Evolutionary conservation across 2,797 vertebrate species (phyloP).

Genomic region (Channa striata): DNA sequence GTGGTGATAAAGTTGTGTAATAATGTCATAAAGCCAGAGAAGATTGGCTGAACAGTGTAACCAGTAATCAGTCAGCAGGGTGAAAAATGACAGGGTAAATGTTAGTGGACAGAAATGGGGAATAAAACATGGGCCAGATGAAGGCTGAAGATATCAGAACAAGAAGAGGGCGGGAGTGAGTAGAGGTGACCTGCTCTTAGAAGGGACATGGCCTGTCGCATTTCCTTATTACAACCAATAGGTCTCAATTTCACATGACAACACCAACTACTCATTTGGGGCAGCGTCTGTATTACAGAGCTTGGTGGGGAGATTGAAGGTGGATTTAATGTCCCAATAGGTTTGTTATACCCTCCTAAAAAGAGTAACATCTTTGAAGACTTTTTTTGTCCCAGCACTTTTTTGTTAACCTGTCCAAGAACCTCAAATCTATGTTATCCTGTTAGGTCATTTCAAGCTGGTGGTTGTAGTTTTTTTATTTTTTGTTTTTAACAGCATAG

Average conservation of each 20-base stretch:
- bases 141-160: slow-evolving; percentile 55
- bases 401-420: slow-evolving; percentile 11
- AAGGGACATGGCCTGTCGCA: slow-evolving; percentile 62
- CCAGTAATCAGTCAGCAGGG: slow-evolving; percentile 73
- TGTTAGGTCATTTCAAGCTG: neutral
- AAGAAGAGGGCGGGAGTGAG: slow-evolving; percentile 51
- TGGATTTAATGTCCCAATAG: slow-evolving; percentile 63
- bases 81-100: slow-evolving; percentile 74
- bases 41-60: slow-evolving; percentile 72
- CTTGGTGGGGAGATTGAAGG: slow-evolving; percentile 40
- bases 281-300: slow-evolving; percentile 64
- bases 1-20: slow-evolving; percentile 79
- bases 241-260: slow-evolving; percentile 80
- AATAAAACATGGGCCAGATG: slow-evolving; percentile 70
- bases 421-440: slow-evolving; percentile 19
- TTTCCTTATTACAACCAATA: slow-evolving; percentile 81
- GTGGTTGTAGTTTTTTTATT: neutral
- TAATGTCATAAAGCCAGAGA: slow-evolving; percentile 76
- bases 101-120: slow-evolving; percentile 70
- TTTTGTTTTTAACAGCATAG: neutral
- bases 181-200: slow-evolving; percentile 69
- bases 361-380: slow-evolving; percentile 51
- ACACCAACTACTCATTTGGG: slow-evolving; percentile 73
- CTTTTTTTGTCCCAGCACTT: slow-evolving; percentile 46
- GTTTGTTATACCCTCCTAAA: slow-evolving; percentile 56